A percentile compares a stretch with the other conserved stretches of the same genome.
Evolutionary conservation across 2,797 vertebrate genomes (phyloP).

Genomic region (Paratrypauchen microcephalus): DNA sequence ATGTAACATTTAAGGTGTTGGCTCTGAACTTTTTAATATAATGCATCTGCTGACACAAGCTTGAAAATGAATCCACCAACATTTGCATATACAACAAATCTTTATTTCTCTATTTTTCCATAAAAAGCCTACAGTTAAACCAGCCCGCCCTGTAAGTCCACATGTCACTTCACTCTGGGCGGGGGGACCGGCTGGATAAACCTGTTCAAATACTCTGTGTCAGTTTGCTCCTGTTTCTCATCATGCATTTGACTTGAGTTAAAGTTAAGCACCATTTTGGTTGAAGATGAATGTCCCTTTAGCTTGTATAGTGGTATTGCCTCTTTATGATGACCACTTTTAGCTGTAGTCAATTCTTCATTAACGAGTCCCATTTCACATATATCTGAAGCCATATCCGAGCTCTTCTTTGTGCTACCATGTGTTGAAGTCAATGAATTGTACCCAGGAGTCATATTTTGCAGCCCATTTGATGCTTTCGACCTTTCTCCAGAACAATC

Average conservation of each 20-base stretch:
- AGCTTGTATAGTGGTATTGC: not conserved
- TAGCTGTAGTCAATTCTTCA: not conserved
- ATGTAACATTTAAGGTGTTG: too few relatives aligned
- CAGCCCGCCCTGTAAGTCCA: not conserved
- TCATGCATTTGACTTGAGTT: conserved; percentile 4
- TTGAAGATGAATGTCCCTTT: conserved; percentile 4
- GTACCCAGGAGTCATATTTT: conserved; percentile 4
- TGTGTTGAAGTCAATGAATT: conserved; percentile 16
- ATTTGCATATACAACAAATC: not conserved
- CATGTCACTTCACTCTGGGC: conserved; percentile 16
- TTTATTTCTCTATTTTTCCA: not conserved
- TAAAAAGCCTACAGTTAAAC: not conserved
- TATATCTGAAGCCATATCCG: not conserved
- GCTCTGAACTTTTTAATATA: too few relatives aligned
- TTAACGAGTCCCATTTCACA: not conserved
- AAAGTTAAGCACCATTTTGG: conserved; percentile 10
- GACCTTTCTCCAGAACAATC: conserved; percentile 7
- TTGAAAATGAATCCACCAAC: not conserved
- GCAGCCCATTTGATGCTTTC: conserved; percentile 4
- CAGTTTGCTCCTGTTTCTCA: conserved; percentile 11
- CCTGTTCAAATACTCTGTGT: conserved; percentile 9
- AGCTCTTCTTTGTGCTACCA: not conserved
- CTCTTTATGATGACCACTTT: conserved; percentile 8
- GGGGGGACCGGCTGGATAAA: conserved; percentile 36
- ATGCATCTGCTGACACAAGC: not conserved